Conservation (phyloP, 2,888 invertebrate genomes). For the Mythimna lalbum region DNA sequence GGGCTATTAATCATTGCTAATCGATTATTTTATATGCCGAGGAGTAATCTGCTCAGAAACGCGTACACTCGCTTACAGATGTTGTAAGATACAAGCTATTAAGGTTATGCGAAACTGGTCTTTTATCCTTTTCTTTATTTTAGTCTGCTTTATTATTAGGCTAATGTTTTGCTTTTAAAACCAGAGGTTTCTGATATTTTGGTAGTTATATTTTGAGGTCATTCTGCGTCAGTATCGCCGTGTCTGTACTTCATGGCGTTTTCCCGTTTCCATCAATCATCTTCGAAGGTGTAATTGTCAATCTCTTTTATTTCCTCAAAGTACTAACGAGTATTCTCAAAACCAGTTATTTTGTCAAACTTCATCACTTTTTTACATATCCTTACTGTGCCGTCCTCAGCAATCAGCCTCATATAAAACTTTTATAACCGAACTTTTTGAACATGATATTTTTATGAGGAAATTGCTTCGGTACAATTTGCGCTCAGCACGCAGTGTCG, state of each 20-base stretch:
- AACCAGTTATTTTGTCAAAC: constrained; percentile 51
- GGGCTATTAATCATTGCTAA: constrained; percentile 62
- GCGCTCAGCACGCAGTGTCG: constrained; percentile 66
- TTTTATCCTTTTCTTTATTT: constrained; percentile 32
- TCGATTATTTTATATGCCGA: constrained; percentile 61
- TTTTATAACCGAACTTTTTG: constrained; percentile 50
- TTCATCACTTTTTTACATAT: constrained; percentile 52
- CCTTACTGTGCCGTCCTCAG: constrained; percentile 13
- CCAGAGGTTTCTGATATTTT: neutral
- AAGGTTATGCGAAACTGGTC: constrained; percentile 33
- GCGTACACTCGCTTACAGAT: constrained; percentile 54
- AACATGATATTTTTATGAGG: constrained; percentile 60
- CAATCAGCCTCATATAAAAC: constrained; percentile 51
- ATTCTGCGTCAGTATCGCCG: neutral
- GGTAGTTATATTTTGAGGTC: neutral
- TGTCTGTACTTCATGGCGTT: neutral
- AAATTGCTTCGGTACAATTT: constrained; percentile 70
- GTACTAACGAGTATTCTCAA: constrained; percentile 34
- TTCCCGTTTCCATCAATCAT: constrained; percentile 21
- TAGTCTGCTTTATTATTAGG: constrained; percentile 1
- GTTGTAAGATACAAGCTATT: constrained; percentile 43
- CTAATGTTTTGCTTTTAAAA: neutral
- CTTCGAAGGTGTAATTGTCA: constrained; percentile 12
- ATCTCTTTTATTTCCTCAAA: constrained; percentile 35
- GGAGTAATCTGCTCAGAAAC: constrained; percentile 55